These are phyloP conservation scores for Xylota segnis DNA, from an alignment of 2,888 invertebrate genomes.

Conservation along the genomic window DNA sequence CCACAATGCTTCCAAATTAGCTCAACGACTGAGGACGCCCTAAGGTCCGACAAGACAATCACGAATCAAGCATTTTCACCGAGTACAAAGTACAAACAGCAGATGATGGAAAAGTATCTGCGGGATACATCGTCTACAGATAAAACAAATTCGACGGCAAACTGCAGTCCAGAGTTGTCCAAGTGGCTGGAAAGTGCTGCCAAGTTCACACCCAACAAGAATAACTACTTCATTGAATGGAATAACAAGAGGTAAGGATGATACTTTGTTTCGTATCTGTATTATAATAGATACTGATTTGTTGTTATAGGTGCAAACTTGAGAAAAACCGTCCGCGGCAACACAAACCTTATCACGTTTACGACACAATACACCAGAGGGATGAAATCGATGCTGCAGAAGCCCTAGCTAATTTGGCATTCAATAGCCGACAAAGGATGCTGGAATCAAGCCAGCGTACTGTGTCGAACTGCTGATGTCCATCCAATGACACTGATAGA, in stretches of 20 bases:
- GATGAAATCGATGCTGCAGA: conserved; percentile 92
- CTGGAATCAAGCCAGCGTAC: conserved; percentile 77
- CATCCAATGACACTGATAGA: conserved; percentile 3
- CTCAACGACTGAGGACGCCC: conserved; percentile 80
- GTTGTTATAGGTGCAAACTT: conserved; percentile 79
- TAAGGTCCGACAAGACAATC: conserved; percentile 83
- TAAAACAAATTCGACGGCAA: conserved; percentile 60
- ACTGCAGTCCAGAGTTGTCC: conserved; percentile 87
- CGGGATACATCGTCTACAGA: conserved; percentile 81
- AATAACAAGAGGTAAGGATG: conserved; percentile 81
- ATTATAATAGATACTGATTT: not conserved
- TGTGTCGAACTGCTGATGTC: conserved; percentile 54
- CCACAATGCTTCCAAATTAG: conserved; percentile 83
- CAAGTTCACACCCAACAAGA: conserved; percentile 89
- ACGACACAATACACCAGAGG: conserved; percentile 86
- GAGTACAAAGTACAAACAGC: conserved; percentile 86
- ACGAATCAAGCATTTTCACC: conserved; percentile 73
- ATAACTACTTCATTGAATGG: conserved; percentile 90
- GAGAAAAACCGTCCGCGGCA: conserved; percentile 75
- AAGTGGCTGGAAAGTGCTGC: conserved; percentile 92
- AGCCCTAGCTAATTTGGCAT: conserved; percentile 89
- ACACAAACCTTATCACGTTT: conserved; percentile 73
- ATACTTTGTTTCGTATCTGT: conserved; percentile 39
- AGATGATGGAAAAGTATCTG: conserved; percentile 87
- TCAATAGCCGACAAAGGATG: conserved; percentile 83